Evolutionary conservation across 1,140 invertebrate species (phyloP).

Genomic region (Drosophila murphyi): DNA sequence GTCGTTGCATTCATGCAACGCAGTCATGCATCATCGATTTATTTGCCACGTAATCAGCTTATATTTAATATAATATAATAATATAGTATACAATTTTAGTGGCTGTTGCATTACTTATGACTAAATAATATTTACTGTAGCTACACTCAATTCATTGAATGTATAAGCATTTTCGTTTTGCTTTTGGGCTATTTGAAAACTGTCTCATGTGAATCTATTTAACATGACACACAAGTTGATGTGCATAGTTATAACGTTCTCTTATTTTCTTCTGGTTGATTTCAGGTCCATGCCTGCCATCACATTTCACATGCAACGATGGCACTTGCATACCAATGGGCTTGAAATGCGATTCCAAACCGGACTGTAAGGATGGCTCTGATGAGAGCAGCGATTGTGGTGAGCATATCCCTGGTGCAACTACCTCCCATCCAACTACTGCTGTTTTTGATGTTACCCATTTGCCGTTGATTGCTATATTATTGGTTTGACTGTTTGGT

Average conservation of each 20-base stretch:
- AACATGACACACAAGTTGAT: slow-evolving; percentile 17
- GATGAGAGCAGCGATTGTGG: slow-evolving; percentile 88
- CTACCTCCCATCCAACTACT: neutral
- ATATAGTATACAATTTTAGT: too few relatives aligned
- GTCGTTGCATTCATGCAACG: neutral
- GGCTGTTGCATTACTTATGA: too few relatives aligned
- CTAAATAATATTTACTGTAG: neutral
- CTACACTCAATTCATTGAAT: neutral
- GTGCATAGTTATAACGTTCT: slow-evolving; percentile 27
- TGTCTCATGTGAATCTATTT: neutral
- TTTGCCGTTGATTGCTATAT: slow-evolving; percentile 70
- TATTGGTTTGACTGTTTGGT: slow-evolving; percentile 73
- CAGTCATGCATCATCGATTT: too few relatives aligned
- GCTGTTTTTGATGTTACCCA: slow-evolving; percentile 2
- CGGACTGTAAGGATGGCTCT: slow-evolving; percentile 89
- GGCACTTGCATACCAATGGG: slow-evolving; percentile 87
- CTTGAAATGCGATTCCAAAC: slow-evolving; percentile 88
- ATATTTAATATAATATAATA: too few relatives aligned
- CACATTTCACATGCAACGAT: slow-evolving; percentile 87
- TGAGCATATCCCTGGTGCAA: slow-evolving; percentile 70
- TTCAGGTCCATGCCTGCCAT: slow-evolving; percentile 75
- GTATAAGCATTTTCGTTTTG: slow-evolving; percentile 4
- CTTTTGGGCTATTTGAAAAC: neutral
- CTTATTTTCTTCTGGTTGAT: slow-evolving; percentile 47
- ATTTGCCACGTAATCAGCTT: too few relatives aligned